phyloP scores from a whole-genome alignment of 1,140 invertebrate genomes.

The Tetragonula clypearis region DNA sequence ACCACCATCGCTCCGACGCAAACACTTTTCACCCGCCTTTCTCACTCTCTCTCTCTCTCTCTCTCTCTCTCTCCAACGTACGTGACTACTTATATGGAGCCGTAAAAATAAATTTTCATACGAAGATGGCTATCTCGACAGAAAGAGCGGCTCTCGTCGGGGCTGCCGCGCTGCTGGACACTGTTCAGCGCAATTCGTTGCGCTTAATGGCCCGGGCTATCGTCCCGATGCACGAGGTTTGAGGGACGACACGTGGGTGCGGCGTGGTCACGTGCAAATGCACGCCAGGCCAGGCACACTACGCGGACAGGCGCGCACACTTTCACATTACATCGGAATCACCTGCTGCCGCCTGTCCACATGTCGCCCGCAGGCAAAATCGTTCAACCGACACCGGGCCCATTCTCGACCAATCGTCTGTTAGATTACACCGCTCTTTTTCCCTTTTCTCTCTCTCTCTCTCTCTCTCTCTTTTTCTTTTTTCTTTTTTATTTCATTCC shows the following conservation, averaged over 20 bases:
- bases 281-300: slow-evolving; percentile 4
- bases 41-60: no score
- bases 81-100: slow-evolving; percentile 3
- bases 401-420: slow-evolving; percentile 54
- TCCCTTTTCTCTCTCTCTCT: neutral
- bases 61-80: neutral
- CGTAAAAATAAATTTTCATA: slow-evolving; percentile 24
- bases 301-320: slow-evolving; percentile 1
- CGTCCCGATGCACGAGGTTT: slow-evolving; percentile 48
- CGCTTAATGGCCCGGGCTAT: slow-evolving; percentile 35
- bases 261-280: slow-evolving; percentile 46
- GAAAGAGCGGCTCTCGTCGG: slow-evolving; percentile 8
- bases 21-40: no score
- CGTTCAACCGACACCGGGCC: slow-evolving; percentile 67
- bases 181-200: slow-evolving; percentile 40
- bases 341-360: slow-evolving; percentile 72
- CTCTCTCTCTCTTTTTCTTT: no score
- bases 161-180: neutral
- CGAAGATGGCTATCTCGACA: slow-evolving; percentile 17
- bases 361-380: slow-evolving; percentile 72
- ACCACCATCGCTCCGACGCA: no score
- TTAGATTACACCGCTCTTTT: slow-evolving; percentile 31
- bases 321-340: slow-evolving; percentile 60
- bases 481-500: neutral
- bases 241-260: slow-evolving; percentile 71